A percentile compares a stretch with the other conserved stretches of the same genome.
These are phyloP conservation scores for Enhydra lutris DNA, from an alignment of 2,113 vertebrate genomes.

Conservation along the genomic window DNA sequence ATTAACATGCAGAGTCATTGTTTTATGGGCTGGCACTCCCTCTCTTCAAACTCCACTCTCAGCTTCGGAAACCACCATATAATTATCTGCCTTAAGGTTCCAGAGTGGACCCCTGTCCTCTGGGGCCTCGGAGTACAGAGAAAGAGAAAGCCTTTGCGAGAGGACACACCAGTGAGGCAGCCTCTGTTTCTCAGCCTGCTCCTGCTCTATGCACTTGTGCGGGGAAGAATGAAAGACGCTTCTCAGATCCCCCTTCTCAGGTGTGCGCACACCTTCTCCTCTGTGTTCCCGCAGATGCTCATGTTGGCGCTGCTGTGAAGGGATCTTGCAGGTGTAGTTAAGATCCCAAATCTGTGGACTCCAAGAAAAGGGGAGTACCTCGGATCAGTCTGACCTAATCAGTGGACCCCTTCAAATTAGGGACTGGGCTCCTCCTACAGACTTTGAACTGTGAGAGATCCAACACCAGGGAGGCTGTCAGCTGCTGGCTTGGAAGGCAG, in stretches of 20 bases:
- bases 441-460: not conserved
- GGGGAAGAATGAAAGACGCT: not conserved
- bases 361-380: not conserved
- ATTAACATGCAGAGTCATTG: conserved; percentile 36
- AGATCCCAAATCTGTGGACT: not conserved
- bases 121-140: not conserved
- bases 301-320: not conserved
- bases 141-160: not conserved
- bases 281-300: not conserved
- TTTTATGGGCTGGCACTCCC: not conserved
- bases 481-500: not conserved
- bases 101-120: not conserved
- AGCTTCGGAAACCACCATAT: not conserved
- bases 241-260: not conserved
- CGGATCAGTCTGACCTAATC: not conserved
- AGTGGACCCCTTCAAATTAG: not conserved
- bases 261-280: not conserved
- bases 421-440: not conserved
- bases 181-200: not conserved
- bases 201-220: not conserved
- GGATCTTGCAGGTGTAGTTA: not conserved
- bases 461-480: not conserved
- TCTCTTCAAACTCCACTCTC: not conserved
- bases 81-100: not conserved
- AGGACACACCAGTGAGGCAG: not conserved